Percentiles rank a stretch among this genome's conserved stretches.
phyloP scores from a whole-genome alignment of 2,797 vertebrate species.

The Chiroxiphia lanceolata region DNA sequence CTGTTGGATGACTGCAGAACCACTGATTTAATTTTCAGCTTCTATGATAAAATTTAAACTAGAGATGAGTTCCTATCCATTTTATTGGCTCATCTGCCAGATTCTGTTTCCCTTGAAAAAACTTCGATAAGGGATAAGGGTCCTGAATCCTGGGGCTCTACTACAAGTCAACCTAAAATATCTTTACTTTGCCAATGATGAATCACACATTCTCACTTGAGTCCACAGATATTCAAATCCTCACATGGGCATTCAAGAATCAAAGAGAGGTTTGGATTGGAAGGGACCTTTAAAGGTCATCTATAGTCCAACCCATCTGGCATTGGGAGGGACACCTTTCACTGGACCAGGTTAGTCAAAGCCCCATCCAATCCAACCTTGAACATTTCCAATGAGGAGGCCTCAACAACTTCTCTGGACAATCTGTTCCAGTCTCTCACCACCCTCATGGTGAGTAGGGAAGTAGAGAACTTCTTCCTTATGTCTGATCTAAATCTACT shows the following conservation, averaged over 20 bases:
- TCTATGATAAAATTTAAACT: neutral
- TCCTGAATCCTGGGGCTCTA: neutral
- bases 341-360: neutral
- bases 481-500: rapidly evolving
- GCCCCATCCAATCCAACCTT: neutral
- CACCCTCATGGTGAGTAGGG: too few relatives aligned
- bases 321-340: neutral
- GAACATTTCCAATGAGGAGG: neutral
- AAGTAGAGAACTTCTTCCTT: neutral
- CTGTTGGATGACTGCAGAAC: neutral
- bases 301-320: neutral
- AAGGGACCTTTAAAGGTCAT: neutral
- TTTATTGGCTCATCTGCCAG: neutral
- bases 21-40: neutral
- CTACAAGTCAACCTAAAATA: neutral
- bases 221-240: neutral
- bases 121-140: neutral
- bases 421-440: neutral
- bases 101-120: neutral
- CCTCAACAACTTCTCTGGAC: neutral
- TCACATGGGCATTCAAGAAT: neutral
- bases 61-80: neutral
- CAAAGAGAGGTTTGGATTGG: neutral
- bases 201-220: neutral
- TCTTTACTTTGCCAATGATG: neutral